These are phyloP conservation scores for Chitala chitala DNA, from an alignment of 2,113 vertebrate species.

Conservation along the genomic window DNA sequence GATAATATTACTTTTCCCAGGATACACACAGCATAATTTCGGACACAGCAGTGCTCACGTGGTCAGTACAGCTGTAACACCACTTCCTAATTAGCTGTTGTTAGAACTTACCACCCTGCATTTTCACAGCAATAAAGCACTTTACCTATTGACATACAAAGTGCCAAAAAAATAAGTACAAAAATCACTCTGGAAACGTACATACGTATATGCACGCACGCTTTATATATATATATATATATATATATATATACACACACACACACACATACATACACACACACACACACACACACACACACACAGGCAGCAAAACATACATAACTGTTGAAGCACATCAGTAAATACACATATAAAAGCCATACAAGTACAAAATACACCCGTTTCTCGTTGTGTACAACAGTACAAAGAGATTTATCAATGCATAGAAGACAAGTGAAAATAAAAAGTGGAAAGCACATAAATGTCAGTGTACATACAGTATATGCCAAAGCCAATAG, in stretches of 20 bases:
- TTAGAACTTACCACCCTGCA: conserved; percentile 34
- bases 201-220: conserved; percentile 7
- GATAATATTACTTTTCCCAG: neutral
- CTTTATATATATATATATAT: conserved; percentile 23
- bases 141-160: conserved; percentile 46
- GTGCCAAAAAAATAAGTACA: conserved; percentile 21
- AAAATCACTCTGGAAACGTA: conserved; percentile 34
- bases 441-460: neutral
- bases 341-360: conserved; percentile 37
- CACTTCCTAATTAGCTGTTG: conserved; percentile 27
- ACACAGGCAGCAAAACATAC: conserved; percentile 47
- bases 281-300: conserved; percentile 21
- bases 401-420: conserved; percentile 6
- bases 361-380: conserved; percentile 42
- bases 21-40: conserved; percentile 23
- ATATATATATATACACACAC: conserved; percentile 3
- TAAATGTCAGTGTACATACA: neutral
- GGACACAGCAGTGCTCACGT: conserved; percentile 44
- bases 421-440: conserved; percentile 17
- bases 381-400: conserved; percentile 18
- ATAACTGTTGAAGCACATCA: conserved; percentile 41
- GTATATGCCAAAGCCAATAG: neutral
- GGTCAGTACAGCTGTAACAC: conserved; percentile 28
- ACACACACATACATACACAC: conserved; percentile 18
- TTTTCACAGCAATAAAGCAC: conserved; percentile 34